A percentile compares a stretch with the other conserved stretches of the same genome.
Conservation (phyloP, 2,888 invertebrate species). For the Leucophora obtusa region DNA sequence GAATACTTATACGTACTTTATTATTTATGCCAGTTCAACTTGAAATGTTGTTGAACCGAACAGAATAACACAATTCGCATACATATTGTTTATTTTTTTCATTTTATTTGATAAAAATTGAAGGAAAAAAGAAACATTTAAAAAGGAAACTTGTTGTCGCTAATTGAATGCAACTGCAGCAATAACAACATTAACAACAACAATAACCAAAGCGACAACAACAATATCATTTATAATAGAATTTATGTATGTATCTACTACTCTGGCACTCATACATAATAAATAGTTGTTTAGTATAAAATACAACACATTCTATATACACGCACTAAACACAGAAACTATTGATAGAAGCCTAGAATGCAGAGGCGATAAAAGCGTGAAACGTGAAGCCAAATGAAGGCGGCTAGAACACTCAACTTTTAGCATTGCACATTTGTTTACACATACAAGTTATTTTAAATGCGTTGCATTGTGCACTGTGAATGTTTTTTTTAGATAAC, state of each 20-base stretch:
- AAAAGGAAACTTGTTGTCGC: constrained; percentile 66
- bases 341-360: constrained; percentile 41
- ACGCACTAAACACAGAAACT: constrained; percentile 49
- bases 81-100: constrained; percentile 28
- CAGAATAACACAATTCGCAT: constrained; percentile 43
- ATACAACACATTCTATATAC: constrained; percentile 49
- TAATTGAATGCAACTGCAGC: constrained; percentile 62
- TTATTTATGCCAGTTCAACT: constrained; percentile 60
- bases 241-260: constrained; percentile 15
- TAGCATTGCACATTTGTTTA: constrained; percentile 56
- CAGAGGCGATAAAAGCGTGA: constrained; percentile 50
- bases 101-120: constrained; percentile 61
- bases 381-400: constrained; percentile 60
- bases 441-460: constrained; percentile 16
- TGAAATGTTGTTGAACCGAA: constrained; percentile 65
- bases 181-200: constrained; percentile 29
- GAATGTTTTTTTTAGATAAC: constrained; percentile 24
- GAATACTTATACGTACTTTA: not conserved
- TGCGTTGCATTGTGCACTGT: constrained; percentile 18
- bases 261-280: not conserved
- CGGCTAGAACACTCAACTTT: constrained; percentile 63
- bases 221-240: constrained; percentile 41
- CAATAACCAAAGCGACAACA: constrained; percentile 20
- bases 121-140: constrained; percentile 63
- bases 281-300: constrained; percentile 20